These are phyloP conservation scores for Anolis sagrei DNA, from an alignment of 2,113 vertebrate genomes.

Conservation along the genomic window DNA sequence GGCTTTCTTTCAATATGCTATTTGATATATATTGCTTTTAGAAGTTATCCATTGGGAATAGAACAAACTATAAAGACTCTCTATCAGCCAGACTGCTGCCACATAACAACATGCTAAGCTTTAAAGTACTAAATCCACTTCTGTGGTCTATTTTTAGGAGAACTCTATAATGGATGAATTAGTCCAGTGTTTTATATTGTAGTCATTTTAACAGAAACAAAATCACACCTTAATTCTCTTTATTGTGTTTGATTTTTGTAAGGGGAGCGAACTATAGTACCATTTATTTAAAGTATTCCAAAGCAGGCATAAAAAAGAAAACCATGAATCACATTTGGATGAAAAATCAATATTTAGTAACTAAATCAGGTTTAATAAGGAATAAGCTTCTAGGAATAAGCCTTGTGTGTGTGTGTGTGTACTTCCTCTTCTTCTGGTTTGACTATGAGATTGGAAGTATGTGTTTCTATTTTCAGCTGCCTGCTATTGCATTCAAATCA, in stretches of 20 bases:
- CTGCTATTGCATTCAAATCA: not conserved
- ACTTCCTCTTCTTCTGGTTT: not conserved
- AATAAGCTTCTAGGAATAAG: no score
- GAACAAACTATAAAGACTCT: not conserved
- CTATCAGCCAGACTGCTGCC: not conserved
- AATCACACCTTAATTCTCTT: not conserved
- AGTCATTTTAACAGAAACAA: not conserved
- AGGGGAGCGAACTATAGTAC: not conserved
- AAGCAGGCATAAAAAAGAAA: not conserved
- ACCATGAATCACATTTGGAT: not conserved
- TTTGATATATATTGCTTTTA: not conserved
- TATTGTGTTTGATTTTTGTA: not conserved
- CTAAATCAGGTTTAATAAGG: not conserved
- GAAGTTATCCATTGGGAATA: not conserved
- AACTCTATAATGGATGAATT: not conserved
- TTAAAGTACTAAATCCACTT: not conserved
- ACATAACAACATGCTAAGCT: not conserved
- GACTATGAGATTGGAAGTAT: not conserved
- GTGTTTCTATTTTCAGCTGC: not conserved
- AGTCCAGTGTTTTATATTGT: not conserved
- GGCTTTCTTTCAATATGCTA: slow-evolving; percentile 41
- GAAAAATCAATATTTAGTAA: not conserved
- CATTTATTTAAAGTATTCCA: not conserved
- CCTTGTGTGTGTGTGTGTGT: not conserved
- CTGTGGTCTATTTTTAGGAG: not conserved